Evolutionary conservation across 2,113 vertebrate species (phyloP).

Genomic region (Sinosuthora webbiana): DNA sequence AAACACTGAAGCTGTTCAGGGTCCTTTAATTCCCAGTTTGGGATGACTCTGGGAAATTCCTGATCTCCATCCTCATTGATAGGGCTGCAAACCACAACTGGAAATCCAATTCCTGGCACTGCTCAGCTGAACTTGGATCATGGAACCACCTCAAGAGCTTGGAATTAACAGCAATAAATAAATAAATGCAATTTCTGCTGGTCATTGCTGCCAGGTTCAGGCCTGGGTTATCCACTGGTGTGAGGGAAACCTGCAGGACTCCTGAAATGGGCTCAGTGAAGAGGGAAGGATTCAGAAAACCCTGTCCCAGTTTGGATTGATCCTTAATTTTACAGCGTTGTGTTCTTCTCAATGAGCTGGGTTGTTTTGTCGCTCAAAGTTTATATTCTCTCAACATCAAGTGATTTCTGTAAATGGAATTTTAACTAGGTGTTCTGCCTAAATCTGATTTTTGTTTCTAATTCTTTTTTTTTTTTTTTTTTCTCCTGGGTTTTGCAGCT

Average conservation of each 20-base stretch:
- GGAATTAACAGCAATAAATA: neutral
- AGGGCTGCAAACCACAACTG: neutral
- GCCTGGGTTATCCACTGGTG: neutral
- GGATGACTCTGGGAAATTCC: neutral
- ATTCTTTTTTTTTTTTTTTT: neutral
- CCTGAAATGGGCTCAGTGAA: neutral
- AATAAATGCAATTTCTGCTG: neutral
- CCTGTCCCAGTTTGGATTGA: neutral
- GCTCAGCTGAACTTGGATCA: neutral
- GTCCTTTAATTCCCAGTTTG: neutral
- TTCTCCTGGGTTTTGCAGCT: neutral
- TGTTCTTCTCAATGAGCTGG: neutral
- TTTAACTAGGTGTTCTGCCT: neutral
- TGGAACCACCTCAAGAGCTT: neutral
- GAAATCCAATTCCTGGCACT: neutral
- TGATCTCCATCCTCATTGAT: rapidly evolving
- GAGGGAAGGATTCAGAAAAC: neutral
- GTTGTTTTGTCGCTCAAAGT: neutral
- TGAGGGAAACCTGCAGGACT: neutral
- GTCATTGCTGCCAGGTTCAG: neutral
- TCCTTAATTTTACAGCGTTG: neutral
- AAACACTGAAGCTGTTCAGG: neutral
- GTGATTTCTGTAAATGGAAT: neutral
- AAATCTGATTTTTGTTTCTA: neutral
- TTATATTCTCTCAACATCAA: neutral